These are phyloP conservation scores for Actinia equina DNA, from an alignment of 64 coral and sea anemone genomes.

Conservation along the genomic window DNA sequence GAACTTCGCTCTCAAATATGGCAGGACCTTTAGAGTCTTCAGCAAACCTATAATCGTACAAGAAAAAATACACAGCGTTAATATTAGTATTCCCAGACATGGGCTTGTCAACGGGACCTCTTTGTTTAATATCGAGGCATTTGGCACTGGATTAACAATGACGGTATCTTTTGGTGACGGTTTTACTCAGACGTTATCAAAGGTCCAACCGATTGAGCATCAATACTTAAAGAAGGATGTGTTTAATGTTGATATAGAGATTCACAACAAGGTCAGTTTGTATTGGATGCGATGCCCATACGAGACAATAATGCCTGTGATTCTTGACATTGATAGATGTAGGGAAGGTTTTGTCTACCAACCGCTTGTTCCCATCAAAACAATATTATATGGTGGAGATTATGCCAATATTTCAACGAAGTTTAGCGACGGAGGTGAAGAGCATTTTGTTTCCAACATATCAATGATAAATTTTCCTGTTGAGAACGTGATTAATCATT, in stretches of 20 bases:
- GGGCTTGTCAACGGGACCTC: background rate
- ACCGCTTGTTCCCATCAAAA: background rate
- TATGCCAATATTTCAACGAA: background rate
- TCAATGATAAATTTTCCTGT: background rate
- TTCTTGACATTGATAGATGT: background rate
- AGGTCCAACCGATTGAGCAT: background rate
- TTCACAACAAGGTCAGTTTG: background rate
- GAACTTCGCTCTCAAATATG: background rate
- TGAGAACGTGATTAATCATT: background rate
- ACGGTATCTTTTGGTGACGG: background rate
- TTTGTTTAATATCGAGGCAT: background rate
- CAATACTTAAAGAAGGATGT: background rate
- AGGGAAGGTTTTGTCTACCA: background rate
- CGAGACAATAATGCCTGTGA: background rate
- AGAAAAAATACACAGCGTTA: constrained; percentile 2
- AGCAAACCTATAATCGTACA: background rate
- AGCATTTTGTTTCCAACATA: background rate
- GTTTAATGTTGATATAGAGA: background rate
- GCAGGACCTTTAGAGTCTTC: background rate
- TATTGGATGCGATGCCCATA: background rate
- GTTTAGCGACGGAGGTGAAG: background rate
- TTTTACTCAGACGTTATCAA: background rate
- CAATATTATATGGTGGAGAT: background rate
- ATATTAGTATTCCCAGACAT: background rate
- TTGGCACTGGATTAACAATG: background rate